These are phyloP conservation scores for Egretta garzetta DNA, from an alignment of 2,113 vertebrate species.

Conservation along the genomic window DNA sequence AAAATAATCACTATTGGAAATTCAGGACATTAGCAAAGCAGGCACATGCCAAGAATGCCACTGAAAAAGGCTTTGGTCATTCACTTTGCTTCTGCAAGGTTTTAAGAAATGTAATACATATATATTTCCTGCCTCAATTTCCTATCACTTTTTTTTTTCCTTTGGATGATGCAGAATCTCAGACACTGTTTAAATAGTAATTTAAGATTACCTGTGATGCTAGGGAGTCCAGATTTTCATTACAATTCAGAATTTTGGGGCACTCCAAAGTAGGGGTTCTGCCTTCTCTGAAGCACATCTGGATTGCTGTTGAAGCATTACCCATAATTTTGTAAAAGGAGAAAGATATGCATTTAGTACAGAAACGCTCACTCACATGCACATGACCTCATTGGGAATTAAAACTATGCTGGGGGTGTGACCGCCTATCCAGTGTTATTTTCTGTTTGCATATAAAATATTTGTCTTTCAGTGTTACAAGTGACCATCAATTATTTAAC, in stretches of 20 bases:
- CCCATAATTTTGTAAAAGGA: not conserved
- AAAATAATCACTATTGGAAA: fast-evolving
- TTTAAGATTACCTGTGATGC: not conserved
- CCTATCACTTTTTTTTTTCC: not conserved
- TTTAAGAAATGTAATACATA: not conserved
- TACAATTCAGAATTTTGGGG: not conserved
- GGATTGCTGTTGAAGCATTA: not conserved
- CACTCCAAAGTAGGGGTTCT: not conserved
- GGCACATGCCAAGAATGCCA: not conserved
- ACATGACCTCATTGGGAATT: not conserved
- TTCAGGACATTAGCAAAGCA: not conserved
- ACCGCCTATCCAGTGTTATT: not conserved
- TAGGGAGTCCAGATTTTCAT: slow-evolving; percentile 1
- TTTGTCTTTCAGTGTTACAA: not conserved
- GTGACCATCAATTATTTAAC: not conserved
- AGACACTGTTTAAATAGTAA: not conserved
- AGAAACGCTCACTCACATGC: not conserved
- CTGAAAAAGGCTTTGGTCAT: not conserved
- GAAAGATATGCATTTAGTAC: not conserved
- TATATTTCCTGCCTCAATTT: not conserved
- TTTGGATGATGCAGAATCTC: not conserved
- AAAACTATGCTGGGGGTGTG: not conserved
- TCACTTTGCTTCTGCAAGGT: not conserved
- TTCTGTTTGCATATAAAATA: not conserved
- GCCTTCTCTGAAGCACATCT: not conserved